These are phyloP conservation scores for Gadopsis marmoratus DNA, from an alignment of 2,797 vertebrate genomes.

Conservation along the genomic window DNA sequence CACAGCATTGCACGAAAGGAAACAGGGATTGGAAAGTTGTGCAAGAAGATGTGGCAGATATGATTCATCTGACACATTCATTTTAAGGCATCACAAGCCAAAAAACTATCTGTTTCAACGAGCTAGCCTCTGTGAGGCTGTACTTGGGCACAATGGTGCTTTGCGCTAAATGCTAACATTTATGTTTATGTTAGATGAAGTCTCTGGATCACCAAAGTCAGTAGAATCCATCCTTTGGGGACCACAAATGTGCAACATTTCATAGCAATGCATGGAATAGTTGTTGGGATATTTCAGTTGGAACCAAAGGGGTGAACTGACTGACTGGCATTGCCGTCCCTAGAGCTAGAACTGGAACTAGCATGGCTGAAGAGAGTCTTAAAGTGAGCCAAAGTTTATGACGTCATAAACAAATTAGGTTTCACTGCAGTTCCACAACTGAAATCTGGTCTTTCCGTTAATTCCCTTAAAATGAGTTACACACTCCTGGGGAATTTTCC, in stretches of 20 bases:
- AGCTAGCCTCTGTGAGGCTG: not conserved
- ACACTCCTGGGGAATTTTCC: slow-evolving; percentile 40
- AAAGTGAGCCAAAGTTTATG: slow-evolving; percentile 26
- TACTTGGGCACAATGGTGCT: not conserved
- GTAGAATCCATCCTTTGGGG: not conserved
- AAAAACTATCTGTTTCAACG: not conserved
- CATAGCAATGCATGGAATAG: not conserved
- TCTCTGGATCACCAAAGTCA: not conserved
- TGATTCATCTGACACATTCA: not conserved
- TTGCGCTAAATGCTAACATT: not conserved
- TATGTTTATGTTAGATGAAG: too few species aligned
- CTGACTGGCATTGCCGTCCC: not conserved
- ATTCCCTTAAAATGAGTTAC: slow-evolving; percentile 34
- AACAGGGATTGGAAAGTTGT: not conserved
- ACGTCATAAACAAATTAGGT: slow-evolving; percentile 41
- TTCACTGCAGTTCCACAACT: slow-evolving; percentile 24
- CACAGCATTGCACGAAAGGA: not conserved
- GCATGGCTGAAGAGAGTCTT: not conserved
- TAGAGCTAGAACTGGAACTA: not conserved
- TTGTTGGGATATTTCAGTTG: not conserved
- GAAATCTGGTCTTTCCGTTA: slow-evolving; percentile 27
- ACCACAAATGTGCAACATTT: not conserved
- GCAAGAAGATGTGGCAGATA: not conserved
- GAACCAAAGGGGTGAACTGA: not conserved
- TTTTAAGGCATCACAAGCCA: not conserved